These are phyloP conservation scores for Ridgeia piscesae DNA, from an alignment of 1,140 invertebrate genomes.

Conservation along the genomic window DNA sequence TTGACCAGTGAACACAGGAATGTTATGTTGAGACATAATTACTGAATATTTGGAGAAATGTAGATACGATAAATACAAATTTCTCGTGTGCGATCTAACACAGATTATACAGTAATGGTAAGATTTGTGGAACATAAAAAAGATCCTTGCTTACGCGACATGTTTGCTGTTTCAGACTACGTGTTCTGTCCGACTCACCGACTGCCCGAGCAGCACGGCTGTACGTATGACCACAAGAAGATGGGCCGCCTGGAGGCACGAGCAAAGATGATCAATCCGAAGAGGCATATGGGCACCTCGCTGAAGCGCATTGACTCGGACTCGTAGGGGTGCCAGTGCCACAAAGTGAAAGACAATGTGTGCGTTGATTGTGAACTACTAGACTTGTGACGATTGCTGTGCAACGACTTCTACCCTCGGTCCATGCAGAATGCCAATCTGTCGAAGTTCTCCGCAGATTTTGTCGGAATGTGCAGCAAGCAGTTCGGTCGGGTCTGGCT, in stretches of 20 bases:
- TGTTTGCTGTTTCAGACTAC: slow-evolving; percentile 25
- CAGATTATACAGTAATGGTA: too few relatives aligned
- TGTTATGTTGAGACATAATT: not conserved
- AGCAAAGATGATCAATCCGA: slow-evolving; percentile 30
- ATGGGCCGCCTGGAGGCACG: slow-evolving; percentile 27
- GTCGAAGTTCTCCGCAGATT: not conserved
- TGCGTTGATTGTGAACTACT: not conserved
- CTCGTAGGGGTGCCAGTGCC: not conserved
- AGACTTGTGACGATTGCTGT: not conserved
- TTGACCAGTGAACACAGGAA: too few relatives aligned
- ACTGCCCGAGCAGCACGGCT: slow-evolving; percentile 32
- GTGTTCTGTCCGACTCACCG: slow-evolving; percentile 30
- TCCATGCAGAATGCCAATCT: not conserved
- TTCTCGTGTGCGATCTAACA: too few relatives aligned
- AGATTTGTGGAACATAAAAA: too few relatives aligned
- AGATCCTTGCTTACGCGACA: too few relatives aligned
- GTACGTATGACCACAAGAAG: slow-evolving; percentile 30
- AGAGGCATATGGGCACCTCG: slow-evolving; percentile 30
- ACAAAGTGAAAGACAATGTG: not conserved
- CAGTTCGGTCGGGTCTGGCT: not conserved
- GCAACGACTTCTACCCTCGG: not conserved
- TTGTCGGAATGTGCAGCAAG: not conserved
- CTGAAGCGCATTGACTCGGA: slow-evolving; percentile 31
- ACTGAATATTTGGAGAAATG: not conserved
- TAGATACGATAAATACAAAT: too few relatives aligned